phyloP scores from a whole-genome alignment of 2,888 invertebrate species.

The Phaedon cochleariae region DNA sequence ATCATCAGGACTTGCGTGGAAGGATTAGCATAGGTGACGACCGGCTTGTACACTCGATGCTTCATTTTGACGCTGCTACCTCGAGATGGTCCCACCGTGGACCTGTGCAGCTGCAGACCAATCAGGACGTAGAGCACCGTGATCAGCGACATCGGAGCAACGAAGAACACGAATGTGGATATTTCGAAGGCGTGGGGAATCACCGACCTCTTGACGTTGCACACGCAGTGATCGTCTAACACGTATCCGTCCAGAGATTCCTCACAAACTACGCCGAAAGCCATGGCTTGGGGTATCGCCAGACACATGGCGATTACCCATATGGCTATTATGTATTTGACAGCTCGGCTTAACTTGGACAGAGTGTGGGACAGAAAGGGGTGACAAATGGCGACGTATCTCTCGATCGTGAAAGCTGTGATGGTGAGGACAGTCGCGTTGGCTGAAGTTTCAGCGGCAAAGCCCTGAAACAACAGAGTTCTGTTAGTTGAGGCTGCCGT shows the following conservation, averaged over 20 bases:
- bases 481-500: too few relatives aligned
- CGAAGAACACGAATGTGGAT: slow-evolving; percentile 68
- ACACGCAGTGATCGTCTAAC: slow-evolving; percentile 55
- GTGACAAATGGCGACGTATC: slow-evolving; percentile 87
- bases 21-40: slow-evolving; percentile 41
- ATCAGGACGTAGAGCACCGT: slow-evolving; percentile 66
- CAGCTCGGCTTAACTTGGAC: slow-evolving; percentile 83
- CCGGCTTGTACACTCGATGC: slow-evolving; percentile 51
- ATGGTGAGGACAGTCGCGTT: slow-evolving; percentile 88
- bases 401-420: slow-evolving; percentile 88
- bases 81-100: slow-evolving; percentile 53
- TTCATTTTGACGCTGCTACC: slow-evolving; percentile 59
- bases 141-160: slow-evolving; percentile 69
- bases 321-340: slow-evolving; percentile 75
- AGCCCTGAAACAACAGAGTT: slow-evolving; percentile 63
- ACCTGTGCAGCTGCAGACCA: slow-evolving; percentile 60
- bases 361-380: slow-evolving; percentile 85
- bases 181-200: slow-evolving; percentile 64
- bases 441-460: slow-evolving; percentile 86
- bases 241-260: slow-evolving; percentile 46
- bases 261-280: slow-evolving; percentile 75
- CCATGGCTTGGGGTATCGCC: slow-evolving; percentile 81
- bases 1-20: slow-evolving; percentile 44
- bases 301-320: slow-evolving; percentile 81
- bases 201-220: slow-evolving; percentile 56